Percentiles rank a stretch among this genome's conserved stretches.
These are phyloP conservation scores for Holothuria scabra DNA, from an alignment of 53 echinoderm and acorn worm genomes.

Conservation along the genomic window DNA sequence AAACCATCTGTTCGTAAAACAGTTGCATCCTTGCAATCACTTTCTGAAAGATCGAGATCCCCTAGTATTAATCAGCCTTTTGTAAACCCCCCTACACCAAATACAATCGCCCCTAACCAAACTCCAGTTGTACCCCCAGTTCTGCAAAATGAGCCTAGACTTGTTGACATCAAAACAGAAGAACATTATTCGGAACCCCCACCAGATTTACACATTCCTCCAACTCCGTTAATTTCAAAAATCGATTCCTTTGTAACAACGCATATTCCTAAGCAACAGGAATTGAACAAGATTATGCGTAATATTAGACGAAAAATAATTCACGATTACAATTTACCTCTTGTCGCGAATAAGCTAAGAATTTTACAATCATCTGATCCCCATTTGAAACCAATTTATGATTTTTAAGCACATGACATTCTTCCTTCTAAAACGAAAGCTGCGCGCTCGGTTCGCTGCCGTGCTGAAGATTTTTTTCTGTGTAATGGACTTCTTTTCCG, in stretches of 20 bases:
- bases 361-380: conserved; percentile 28
- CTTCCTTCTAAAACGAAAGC: conserved; percentile 34
- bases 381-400: conserved; percentile 26
- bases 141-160: too few relatives aligned
- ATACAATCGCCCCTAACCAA: background rate
- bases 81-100: background rate
- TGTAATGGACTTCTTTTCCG: conserved; percentile 25
- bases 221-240: background rate
- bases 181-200: background rate
- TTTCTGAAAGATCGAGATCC: background rate
- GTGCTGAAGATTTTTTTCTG: conserved; percentile 26
- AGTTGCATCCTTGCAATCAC: background rate
- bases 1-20: too few relatives aligned
- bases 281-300: conserved; percentile 18
- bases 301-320: conserved; percentile 12
- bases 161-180: too few relatives aligned
- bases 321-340: conserved; percentile 18
- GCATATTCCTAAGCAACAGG: conserved; percentile 32
- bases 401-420: conserved; percentile 46
- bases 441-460: background rate
- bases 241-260: background rate
- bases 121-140: background rate
- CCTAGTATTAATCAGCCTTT: background rate
- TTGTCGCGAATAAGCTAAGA: conserved; percentile 3
- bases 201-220: too few relatives aligned